Evolutionary conservation across 2,113 vertebrate genomes (phyloP), one percentile per base, ranked within the genome.

Genomic region (Mionectes macconnelli): DNA sequence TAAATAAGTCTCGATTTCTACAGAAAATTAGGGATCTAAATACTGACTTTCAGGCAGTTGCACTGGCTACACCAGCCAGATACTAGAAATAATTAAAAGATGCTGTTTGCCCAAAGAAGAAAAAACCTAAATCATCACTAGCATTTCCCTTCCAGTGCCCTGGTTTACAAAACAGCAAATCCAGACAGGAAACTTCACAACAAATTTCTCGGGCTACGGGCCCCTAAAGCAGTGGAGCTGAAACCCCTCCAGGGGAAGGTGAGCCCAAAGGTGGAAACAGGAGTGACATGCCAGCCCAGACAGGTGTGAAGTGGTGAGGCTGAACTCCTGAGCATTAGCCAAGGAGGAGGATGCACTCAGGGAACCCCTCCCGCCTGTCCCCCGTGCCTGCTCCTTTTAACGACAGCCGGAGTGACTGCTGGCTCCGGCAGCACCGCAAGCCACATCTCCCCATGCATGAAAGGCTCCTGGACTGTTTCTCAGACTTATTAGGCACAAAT

Each of bases 401-500:
- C 5, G 0, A 77, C 3, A 6, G 7, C 2, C 5, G 3, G 40
- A 44, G 66, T 3, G 62, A 44, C 7, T 62, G 75, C 82, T 39
- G 57, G 40, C 74, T 62, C 74, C 12, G 15, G 40, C 84, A 76
- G 82, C 52, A 55, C 80, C 5, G 0, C 30, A 3, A 85, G 75
- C 56, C n/a, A 0, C 24, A 69, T 74, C 72, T 84, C 85, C 44
- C 64, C 79, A 86, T 1, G 76, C 88, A 86, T 68, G 88, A 89
- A 50, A 92, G 73, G 52, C 52, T 94, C 64, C 56, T 67, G 76
- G 30, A 10, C 83, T 30, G 47, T 8, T 90, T 78, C 90, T 94
- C 92, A 93, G 79, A 70, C 70, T 81, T 74, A 77, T 70, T 88
- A 93, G 68, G 76, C 93, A 97, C 87, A 95, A 92, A 93, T 4